Evolutionary conservation across 2,888 invertebrate genomes (phyloP).

Genomic region (Rhagonycha fulva): DNA sequence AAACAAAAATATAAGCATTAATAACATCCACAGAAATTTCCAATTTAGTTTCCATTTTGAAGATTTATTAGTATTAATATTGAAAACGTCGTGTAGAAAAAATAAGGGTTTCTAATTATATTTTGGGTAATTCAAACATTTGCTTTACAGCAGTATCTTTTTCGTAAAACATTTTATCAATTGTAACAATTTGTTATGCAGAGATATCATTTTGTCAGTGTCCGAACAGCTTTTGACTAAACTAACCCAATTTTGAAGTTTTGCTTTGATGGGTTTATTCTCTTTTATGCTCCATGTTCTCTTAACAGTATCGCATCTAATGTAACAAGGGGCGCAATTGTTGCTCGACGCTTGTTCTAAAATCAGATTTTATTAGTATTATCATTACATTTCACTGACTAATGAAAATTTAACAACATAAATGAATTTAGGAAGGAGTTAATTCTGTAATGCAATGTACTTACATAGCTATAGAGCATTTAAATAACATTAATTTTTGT

Average conservation of each 20-base stretch:
- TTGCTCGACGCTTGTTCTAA: background rate
- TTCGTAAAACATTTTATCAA: slow-evolving; percentile 33
- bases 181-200: slow-evolving; percentile 41
- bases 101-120: background rate
- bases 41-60: background rate
- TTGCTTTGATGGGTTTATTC: slow-evolving; percentile 35
- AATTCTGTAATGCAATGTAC: background rate
- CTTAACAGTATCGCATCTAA: background rate
- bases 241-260: slow-evolving; percentile 45
- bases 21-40: background rate
- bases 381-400: background rate
- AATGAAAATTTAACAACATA: background rate
- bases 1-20: background rate
- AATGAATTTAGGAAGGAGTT: background rate
- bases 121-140: slow-evolving; percentile 4
- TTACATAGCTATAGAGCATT: background rate
- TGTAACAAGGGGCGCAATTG: background rate
- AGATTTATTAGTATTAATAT: background rate
- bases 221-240: slow-evolving; percentile 45
- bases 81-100: background rate
- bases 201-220: slow-evolving; percentile 33
- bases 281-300: slow-evolving; percentile 20
- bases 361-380: background rate
- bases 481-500: background rate
- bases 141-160: slow-evolving; percentile 17